Evolutionary conservation across 2,113 vertebrate genomes (phyloP).

Genomic region (Amphiprion ocellaris): DNA sequence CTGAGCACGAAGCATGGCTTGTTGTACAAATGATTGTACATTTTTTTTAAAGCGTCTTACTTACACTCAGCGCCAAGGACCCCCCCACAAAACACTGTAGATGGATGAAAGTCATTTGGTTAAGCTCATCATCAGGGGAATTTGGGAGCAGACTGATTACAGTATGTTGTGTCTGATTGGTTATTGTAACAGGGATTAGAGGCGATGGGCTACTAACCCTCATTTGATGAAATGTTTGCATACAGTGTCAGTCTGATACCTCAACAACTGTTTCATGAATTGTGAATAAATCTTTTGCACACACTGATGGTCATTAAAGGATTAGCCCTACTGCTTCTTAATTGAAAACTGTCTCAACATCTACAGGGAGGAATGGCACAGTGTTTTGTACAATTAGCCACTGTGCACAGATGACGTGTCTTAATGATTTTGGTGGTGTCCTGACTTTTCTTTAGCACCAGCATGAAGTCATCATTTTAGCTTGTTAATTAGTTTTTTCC

Average conservation of each 20-base stretch:
- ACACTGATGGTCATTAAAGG: not conserved
- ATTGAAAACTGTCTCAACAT: not conserved
- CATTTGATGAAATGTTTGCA: constrained; percentile 13
- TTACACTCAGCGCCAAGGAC: constrained; percentile 59
- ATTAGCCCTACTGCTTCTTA: not conserved
- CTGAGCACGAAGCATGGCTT: constrained; percentile 39
- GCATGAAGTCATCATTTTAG: too few relatives aligned
- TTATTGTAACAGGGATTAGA: constrained; percentile 30
- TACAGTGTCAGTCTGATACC: too few relatives aligned
- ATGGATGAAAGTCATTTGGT: constrained; percentile 33
- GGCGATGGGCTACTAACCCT: not conserved
- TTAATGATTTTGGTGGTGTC: too few relatives aligned
- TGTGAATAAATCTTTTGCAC: not conserved
- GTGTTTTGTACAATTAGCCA: too few relatives aligned
- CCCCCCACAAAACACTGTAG: not conserved
- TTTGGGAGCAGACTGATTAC: constrained; percentile 35
- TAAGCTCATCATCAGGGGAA: constrained; percentile 13
- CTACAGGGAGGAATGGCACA: not conserved
- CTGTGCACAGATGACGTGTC: too few relatives aligned
- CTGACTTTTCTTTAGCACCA: too few relatives aligned
- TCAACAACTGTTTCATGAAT: not conserved
- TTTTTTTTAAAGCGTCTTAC: constrained; percentile 36
- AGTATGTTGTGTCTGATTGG: constrained; percentile 8
- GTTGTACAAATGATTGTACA: constrained; percentile 34
- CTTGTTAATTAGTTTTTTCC: too few relatives aligned